Percentiles rank a stretch among this genome's conserved stretches.
phyloP scores from a whole-genome alignment of 2,797 vertebrate species.

The Sorex maritimensis region DNA sequence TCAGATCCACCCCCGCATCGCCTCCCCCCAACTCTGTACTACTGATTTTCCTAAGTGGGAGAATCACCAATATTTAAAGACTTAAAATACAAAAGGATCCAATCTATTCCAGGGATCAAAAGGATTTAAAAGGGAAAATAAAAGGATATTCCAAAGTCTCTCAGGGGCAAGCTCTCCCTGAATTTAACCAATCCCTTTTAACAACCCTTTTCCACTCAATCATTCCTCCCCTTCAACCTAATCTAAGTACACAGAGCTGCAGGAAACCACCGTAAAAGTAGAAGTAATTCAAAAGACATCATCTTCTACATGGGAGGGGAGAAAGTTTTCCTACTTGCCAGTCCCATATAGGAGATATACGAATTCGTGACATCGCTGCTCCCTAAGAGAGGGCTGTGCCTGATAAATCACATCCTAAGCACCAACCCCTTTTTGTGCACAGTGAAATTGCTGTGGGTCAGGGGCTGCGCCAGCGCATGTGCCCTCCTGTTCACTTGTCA shows the following conservation, averaged over 20 bases:
- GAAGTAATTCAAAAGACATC: conserved; percentile 85
- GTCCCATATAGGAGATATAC: conserved; percentile 92
- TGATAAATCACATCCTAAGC: conserved; percentile 90
- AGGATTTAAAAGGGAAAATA: conserved; percentile 69
- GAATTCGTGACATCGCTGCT: conserved; percentile 88
- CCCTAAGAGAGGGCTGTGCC: conserved; percentile 90
- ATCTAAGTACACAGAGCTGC: conserved; percentile 72
- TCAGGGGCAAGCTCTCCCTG: conserved; percentile 73
- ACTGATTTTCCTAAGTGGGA: conserved; percentile 48
- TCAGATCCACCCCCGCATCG: neutral
- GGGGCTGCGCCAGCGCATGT: conserved; percentile 90
- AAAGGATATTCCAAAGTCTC: conserved; percentile 59
- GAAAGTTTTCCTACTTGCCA: conserved; percentile 88
- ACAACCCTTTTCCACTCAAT: conserved; percentile 80
- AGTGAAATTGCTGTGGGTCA: conserved; percentile 90
- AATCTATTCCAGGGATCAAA: conserved; percentile 65
- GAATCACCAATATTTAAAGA: conserved; percentile 64
- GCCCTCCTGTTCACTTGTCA: conserved; percentile 92
- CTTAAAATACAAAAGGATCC: conserved; percentile 53
- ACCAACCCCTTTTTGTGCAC: conserved; percentile 85
- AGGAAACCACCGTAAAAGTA: conserved; percentile 78
- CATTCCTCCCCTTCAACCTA: conserved; percentile 80
- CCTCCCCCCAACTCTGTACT: conserved; percentile 9
- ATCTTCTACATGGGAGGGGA: conserved; percentile 85
- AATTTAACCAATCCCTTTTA: conserved; percentile 83